Evolutionary conservation across 2,888 invertebrate genomes (phyloP), one percentile per base, ranked within the genome.

Genomic region (Cryptocheilus praepositus): DNA sequence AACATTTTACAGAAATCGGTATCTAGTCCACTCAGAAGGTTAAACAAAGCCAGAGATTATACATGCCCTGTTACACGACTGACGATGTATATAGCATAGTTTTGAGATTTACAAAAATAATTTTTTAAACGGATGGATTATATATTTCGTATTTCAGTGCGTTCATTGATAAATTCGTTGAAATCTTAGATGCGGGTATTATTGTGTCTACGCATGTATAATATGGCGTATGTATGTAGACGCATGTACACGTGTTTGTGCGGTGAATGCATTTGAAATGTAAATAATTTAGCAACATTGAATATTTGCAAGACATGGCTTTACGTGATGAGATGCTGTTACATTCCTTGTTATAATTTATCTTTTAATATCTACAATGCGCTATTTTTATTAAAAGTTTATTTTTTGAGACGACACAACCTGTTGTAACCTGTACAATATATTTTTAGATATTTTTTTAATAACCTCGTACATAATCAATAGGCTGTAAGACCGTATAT

Each of bases 391-490:
- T 73, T 67, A 52, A 68, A 78, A 71, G 70, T 74, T 80, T 80
- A 81, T 83, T 83, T 84, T 82, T 81, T 75, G 74, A 75, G 73
- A 72, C 55, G 66, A 79, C 75, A 74, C 80, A 81, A 80, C 81
- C 74, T 77, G 76, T 83, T 83, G 75, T 77, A 74, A 81, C 69
- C 74, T 83, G 81, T 82, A 84, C 79, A 81, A 79, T 85, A 85
- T 86, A 84, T 85, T 86, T 86, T 83, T 85, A 84, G 85, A 85
- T 80, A 83, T 83, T 85, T 84, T 84, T 85, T 81, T 79, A 83
- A 73, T 77, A 79, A 81, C 70, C 72, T 72, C 76, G 67, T 70
- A 72, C 70, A 67, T 74, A 74, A 67, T 69, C 67, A 64, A 55
- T 79, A 76, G 77, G 36, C 61, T 77, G 55, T 77, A 77, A 76